phyloP scores from a whole-genome alignment of 30 jellyfish, hydroid and myxozoan genomes.

The Aurelia coerulea region DNA sequence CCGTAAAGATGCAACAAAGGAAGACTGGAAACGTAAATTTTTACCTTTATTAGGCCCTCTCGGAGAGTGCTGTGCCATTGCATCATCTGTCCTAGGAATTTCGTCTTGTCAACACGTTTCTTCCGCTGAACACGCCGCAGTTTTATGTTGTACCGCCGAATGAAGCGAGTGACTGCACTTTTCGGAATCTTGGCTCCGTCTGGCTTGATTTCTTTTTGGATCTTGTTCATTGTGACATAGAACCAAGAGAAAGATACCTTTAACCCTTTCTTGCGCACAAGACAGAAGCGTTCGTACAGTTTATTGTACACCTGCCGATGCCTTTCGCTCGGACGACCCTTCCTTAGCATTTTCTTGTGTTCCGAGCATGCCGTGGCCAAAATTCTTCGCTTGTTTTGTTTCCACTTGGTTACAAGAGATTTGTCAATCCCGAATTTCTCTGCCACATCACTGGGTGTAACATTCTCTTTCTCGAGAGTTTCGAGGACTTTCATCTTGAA shows the following conservation, averaged over 20 bases:
- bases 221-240: conserved; percentile 3
- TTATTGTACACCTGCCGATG: conserved; percentile 17
- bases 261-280: conserved; percentile 37
- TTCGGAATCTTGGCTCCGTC: not conserved
- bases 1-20: too few species aligned
- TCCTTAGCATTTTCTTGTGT: conserved; percentile 46
- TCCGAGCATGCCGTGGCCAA: conserved; percentile 34
- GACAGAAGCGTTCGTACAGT: conserved; percentile 17
- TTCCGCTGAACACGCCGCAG: not conserved
- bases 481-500: conserved; percentile 52
- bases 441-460: conserved; percentile 4
- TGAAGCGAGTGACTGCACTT: not conserved
- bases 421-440: conserved; percentile 47
- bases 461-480: too few species aligned
- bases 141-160: not conserved
- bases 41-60: conserved; percentile 35
- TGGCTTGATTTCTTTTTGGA: conserved; percentile 17
- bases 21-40: too few species aligned
- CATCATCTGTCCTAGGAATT: conserved; percentile 34
- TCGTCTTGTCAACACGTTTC: conserved; percentile 6
- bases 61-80: conserved; percentile 41
- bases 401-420: conserved; percentile 52
- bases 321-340: conserved; percentile 58
- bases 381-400: conserved; percentile 21
- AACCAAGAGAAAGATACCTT: conserved; percentile 41